These are phyloP conservation scores for Galeopterus variegatus DNA, from an alignment of 2,113 vertebrate species.

Conservation along the genomic window DNA sequence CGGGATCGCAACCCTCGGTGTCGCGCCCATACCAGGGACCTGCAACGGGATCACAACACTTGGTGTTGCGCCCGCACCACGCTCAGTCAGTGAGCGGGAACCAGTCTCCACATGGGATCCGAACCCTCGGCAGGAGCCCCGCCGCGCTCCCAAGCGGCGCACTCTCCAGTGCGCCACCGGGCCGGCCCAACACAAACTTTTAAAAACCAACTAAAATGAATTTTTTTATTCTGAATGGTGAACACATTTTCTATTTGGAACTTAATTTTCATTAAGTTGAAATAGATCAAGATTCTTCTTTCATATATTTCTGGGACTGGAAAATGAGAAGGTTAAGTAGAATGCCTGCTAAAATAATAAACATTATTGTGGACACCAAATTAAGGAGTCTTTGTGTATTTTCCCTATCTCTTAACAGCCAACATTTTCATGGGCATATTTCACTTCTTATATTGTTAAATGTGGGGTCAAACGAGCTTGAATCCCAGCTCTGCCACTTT, in stretches of 20 bases:
- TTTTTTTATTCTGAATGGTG: conserved; percentile 31
- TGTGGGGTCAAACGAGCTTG: neutral
- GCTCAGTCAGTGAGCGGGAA: too few relatives aligned
- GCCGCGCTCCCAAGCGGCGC: too few relatives aligned
- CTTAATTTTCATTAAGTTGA: conserved; percentile 37
- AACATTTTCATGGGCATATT: neutral
- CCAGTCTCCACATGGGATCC: too few relatives aligned
- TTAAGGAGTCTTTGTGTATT: neutral
- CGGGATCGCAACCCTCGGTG: too few relatives aligned
- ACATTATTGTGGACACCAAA: neutral
- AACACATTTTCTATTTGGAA: conserved; percentile 24
- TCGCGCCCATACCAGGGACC: too few relatives aligned
- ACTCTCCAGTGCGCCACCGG: too few relatives aligned
- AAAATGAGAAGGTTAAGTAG: conserved; percentile 14
- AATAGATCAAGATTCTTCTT: conserved; percentile 3
- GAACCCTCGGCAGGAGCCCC: too few relatives aligned
- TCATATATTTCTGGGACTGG: neutral
- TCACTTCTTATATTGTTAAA: neutral
- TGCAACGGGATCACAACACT: too few relatives aligned
- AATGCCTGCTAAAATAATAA: neutral
- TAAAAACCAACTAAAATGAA: conserved; percentile 20
- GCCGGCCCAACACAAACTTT: conserved; percentile 47
- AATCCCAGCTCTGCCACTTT: neutral
- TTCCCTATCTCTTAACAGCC: neutral
- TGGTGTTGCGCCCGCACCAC: too few relatives aligned